Base-by-base conservation (phyloP, 2,113 vertebrate genomes). In the Eleginops maclovinus region DNA sequence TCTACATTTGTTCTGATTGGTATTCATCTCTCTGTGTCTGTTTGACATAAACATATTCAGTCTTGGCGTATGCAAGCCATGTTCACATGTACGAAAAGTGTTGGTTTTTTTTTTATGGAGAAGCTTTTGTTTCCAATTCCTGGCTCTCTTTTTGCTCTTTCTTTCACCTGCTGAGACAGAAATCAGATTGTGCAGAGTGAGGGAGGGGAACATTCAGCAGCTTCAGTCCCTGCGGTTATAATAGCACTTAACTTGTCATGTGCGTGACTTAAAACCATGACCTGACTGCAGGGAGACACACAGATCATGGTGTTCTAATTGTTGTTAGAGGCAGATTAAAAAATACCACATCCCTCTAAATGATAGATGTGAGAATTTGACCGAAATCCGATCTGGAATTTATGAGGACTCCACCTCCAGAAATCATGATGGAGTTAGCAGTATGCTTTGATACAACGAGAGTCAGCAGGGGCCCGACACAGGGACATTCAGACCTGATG, bases 351-450 rank as follows among this genome's bases (percentile, higher is more conserved):
- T 78, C 84, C 56, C 55, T 81, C 16, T 40, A 22, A 72, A 75
- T 47, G 51, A 72, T 50, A 17, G 41, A 72, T 0, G 8, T 50
- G 24, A 67, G 50, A 51, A 14, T n/a, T n/a, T 68, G 73, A 72
- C 85, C 19, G 24, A 55, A 71, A 77, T 86, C 26, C 85, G 71
- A 90, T 82, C 56, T 72, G 26, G 36, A 50, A 88, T 85, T 85
- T 75, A 85, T 61, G 78, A 83, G 24, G 65, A 62, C 66, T 79
- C 61, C 44, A 58, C 47, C 75, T 87, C 73, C 77, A 75, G 65
- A 85, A 83, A 84, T 81, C 56, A 73, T 9, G 26, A 73, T 12
- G 36, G 58, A 14, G 17, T 50, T 55, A 16, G 41, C 70, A 40
- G 58, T n/a, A 8, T 13, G 70, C 58, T 79, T 82, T 65, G 51